Conservation (phyloP, 1,140 invertebrate species). For the Druon quercuslanigerum region DNA sequence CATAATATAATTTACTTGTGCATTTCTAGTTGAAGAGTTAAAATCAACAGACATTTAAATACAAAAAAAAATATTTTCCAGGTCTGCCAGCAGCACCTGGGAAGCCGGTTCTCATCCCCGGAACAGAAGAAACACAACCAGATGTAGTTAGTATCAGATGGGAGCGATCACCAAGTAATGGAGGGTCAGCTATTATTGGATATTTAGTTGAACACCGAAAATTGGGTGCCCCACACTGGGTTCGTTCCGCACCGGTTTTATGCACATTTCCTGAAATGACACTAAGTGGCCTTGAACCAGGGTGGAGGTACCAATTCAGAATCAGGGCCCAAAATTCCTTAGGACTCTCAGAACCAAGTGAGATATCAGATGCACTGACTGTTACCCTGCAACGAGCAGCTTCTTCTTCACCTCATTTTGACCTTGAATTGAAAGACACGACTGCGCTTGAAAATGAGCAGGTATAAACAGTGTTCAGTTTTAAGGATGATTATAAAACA, state of each 20-base stretch:
- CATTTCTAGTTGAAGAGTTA: slow-evolving; percentile 54
- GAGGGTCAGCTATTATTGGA: slow-evolving; percentile 91
- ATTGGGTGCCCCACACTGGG: slow-evolving; percentile 85
- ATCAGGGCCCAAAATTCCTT: slow-evolving; percentile 91
- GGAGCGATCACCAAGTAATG: slow-evolving; percentile 87
- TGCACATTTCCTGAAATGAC: slow-evolving; percentile 83
- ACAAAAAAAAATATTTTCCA: slow-evolving; percentile 62
- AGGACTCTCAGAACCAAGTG: slow-evolving; percentile 86
- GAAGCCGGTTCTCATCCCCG: slow-evolving; percentile 83
- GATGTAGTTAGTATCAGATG: slow-evolving; percentile 92
- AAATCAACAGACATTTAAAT: background rate
- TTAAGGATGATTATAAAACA: background rate
- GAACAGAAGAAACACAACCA: slow-evolving; percentile 82
- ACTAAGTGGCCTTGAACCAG: slow-evolving; percentile 87
- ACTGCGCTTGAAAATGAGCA: slow-evolving; percentile 86
- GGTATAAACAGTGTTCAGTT: slow-evolving; percentile 56
- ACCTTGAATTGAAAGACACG: slow-evolving; percentile 80
- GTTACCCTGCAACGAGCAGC: slow-evolving; percentile 83
- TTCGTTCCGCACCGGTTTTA: slow-evolving; percentile 82
- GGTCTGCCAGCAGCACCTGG: slow-evolving; percentile 86
- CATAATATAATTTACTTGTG: slow-evolving; percentile 25
- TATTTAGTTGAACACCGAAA: slow-evolving; percentile 89
- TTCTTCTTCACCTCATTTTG: slow-evolving; percentile 82
- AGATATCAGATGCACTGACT: slow-evolving; percentile 85
- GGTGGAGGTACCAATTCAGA: slow-evolving; percentile 92